Evolutionary conservation across 2,888 invertebrate species (phyloP).

Genomic region (Xestia ashworthii): DNA sequence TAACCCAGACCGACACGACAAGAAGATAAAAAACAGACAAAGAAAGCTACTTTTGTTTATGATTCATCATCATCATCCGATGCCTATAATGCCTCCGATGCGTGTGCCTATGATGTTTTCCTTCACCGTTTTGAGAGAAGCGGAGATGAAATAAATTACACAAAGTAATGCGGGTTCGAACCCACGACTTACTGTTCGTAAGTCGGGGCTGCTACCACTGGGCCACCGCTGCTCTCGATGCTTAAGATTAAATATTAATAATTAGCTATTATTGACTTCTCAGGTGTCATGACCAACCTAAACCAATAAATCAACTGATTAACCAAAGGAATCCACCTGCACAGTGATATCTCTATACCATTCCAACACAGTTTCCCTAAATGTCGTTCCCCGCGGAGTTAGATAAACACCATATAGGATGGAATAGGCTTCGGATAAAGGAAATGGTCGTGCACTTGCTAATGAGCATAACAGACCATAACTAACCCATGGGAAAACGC

Average conservation of each 20-base stretch:
- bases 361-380: conserved; percentile 54
- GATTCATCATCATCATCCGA: no score
- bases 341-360: conserved; percentile 44
- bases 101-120: no score
- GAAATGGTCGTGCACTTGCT: conserved; percentile 48
- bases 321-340: conserved; percentile 36
- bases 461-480: conserved; percentile 58
- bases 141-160: no score
- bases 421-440: conserved; percentile 39
- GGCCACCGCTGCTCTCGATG: no score
- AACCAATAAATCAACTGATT: neutral
- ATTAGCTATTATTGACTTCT: neutral
- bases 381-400: conserved; percentile 28
- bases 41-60: neutral
- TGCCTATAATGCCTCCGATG: no score
- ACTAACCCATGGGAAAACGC: conserved; percentile 39
- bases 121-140: no score
- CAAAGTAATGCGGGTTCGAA: no score
- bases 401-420: conserved; percentile 54
- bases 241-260: no score
- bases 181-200: no score
- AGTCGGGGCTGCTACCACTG: no score
- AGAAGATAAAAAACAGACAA: neutral
- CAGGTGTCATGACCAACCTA: neutral
- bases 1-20: neutral